A percentile compares a stretch with the other conserved stretches of the same genome.
phyloP scores from a whole-genome alignment of 30 jellyfish, hydroid and myxozoan genomes.

The Aurelia aurita region DNA sequence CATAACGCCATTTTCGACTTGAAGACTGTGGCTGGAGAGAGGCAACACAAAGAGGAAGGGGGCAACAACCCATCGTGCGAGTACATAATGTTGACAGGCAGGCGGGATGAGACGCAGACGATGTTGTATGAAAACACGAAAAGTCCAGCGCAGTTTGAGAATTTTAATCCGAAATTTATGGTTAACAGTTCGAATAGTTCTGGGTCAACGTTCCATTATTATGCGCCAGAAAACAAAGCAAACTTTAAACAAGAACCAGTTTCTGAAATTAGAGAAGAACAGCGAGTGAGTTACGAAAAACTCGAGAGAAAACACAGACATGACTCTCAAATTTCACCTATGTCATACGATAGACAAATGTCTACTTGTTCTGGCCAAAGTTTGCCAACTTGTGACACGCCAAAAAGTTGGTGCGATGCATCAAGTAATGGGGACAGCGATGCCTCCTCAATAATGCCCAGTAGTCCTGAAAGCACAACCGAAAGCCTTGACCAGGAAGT shows the following conservation, averaged over 20 bases:
- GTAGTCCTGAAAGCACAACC: slow-evolving; percentile 81
- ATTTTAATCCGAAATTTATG: neutral
- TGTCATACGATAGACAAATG: slow-evolving; percentile 52
- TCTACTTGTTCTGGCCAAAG: slow-evolving; percentile 62
- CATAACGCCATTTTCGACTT: slow-evolving; percentile 90
- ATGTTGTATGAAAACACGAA: slow-evolving; percentile 50
- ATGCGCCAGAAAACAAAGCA: slow-evolving; percentile 45
- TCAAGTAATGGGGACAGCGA: slow-evolving; percentile 66
- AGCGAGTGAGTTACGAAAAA: neutral
- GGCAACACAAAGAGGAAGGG: slow-evolving; percentile 35
- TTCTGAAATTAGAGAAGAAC: slow-evolving; percentile 51
- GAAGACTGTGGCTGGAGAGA: slow-evolving; percentile 42
- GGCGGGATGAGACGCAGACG: slow-evolving; percentile 54
- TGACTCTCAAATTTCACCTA: slow-evolving; percentile 27
- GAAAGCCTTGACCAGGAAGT: slow-evolving; percentile 73
- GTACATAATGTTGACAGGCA: slow-evolving; percentile 64
- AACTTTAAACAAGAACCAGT: slow-evolving; percentile 23
- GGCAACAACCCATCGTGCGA: slow-evolving; percentile 29
- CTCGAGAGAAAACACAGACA: slow-evolving; percentile 17
- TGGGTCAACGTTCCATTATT: slow-evolving; percentile 62
- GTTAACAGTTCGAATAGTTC: neutral
- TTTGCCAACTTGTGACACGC: slow-evolving; percentile 55
- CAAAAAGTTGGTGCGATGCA: slow-evolving; percentile 71
- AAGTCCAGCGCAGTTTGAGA: neutral
- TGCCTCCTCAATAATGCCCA: slow-evolving; percentile 64